A percentile compares a stretch with the other conserved stretches of the same genome.
These are phyloP conservation scores for Calameuta pallipes DNA, from an alignment of 2,888 invertebrate genomes.

Conservation along the genomic window DNA sequence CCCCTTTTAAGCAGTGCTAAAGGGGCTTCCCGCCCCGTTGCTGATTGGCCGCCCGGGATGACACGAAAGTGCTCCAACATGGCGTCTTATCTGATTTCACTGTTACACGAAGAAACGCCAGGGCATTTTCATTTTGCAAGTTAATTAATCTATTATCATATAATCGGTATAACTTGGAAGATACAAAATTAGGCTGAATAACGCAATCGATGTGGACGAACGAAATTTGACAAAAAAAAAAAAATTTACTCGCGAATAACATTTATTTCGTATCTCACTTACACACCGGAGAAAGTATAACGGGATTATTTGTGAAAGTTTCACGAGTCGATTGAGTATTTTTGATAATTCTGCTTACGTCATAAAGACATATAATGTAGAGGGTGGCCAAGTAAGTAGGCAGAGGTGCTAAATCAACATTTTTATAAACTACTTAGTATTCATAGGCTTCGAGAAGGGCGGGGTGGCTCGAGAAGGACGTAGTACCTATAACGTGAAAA, in stretches of 20 bases:
- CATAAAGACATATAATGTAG: slow-evolving; percentile 4
- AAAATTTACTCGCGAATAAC: too few relatives aligned
- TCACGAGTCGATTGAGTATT: too few relatives aligned
- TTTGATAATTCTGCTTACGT: neutral
- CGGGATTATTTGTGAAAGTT: too few relatives aligned
- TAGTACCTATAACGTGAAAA: slow-evolving; percentile 46
- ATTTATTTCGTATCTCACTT: too few relatives aligned
- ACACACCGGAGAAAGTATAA: too few relatives aligned
- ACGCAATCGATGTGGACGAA: too few relatives aligned
- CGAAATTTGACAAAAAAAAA: too few relatives aligned
- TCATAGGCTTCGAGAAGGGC: slow-evolving; percentile 51
- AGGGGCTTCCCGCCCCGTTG: slow-evolving; percentile 58
- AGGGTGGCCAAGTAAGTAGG: slow-evolving; percentile 41
- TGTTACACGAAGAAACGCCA: neutral
- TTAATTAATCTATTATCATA: neutral
- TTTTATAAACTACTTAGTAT: slow-evolving; percentile 66
- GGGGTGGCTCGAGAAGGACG: slow-evolving; percentile 29
- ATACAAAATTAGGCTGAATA: too few relatives aligned
- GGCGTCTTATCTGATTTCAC: slow-evolving; percentile 64
- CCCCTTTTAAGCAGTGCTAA: slow-evolving; percentile 54
- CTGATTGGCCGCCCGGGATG: slow-evolving; percentile 60
- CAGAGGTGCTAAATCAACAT: slow-evolving; percentile 64
- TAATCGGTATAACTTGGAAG: too few relatives aligned
- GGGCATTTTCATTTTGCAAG: neutral
- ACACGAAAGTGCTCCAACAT: slow-evolving; percentile 64